Conservation (phyloP, 2,113 vertebrate genomes). For the Fukomys damarensis region DNA sequence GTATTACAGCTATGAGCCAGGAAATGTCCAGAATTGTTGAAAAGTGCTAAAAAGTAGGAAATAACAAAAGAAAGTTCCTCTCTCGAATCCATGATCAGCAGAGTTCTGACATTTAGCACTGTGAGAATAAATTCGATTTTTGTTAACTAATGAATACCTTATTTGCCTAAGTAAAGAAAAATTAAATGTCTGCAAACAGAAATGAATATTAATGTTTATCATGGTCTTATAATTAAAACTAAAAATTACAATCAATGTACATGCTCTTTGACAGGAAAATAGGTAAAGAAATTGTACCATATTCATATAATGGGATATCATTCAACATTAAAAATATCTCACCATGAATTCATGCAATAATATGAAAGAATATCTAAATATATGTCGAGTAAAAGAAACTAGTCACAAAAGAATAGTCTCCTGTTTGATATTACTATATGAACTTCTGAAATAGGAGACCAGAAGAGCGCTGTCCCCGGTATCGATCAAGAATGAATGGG, state of each 20-base stretch:
- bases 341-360: background rate
- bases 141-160: background rate
- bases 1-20: background rate
- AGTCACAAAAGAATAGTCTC: background rate
- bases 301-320: background rate
- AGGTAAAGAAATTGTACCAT: background rate
- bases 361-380: background rate
- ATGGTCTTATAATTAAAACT: background rate
- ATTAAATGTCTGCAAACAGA: background rate
- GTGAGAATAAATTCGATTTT: background rate
- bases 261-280: background rate
- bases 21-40: background rate
- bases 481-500: background rate
- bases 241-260: background rate
- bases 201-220: background rate
- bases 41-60: background rate
- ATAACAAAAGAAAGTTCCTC: background rate
- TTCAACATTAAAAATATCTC: background rate
- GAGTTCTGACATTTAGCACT: background rate
- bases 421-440: background rate
- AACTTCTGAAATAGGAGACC: background rate
- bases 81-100: background rate
- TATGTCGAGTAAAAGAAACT: background rate
- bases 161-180: background rate
- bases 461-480: background rate